phyloP scores from a whole-genome alignment of 2,888 invertebrate species.

The Bibio marci region DNA sequence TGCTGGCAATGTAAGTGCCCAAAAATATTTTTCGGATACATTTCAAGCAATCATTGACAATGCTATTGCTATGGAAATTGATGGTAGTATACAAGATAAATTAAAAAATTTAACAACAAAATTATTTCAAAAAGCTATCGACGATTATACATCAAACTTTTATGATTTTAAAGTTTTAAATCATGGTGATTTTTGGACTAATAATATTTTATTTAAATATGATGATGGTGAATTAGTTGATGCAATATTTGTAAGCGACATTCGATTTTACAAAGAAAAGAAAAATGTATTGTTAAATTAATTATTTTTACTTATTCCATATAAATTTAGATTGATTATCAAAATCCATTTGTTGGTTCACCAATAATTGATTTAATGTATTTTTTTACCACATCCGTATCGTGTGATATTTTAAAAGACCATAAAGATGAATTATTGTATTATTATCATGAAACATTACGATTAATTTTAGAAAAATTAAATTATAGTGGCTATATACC shows the following conservation, averaged over 20 bases:
- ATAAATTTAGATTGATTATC: slow-evolving; percentile 6
- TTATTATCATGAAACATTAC: slow-evolving; percentile 7
- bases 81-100: slow-evolving; percentile 4
- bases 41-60: slow-evolving; percentile 7
- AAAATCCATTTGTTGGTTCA: slow-evolving; percentile 9
- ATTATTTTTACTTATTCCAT: no score
- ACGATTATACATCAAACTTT: slow-evolving; percentile 6
- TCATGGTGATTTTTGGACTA: slow-evolving; percentile 10
- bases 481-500: slow-evolving; percentile 6
- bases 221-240: slow-evolving; percentile 6
- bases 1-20: slow-evolving; percentile 4
- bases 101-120: slow-evolving; percentile 5
- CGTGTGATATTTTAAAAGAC: slow-evolving; percentile 2
- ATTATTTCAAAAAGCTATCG: slow-evolving; percentile 7
- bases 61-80: slow-evolving; percentile 6
- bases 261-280: no score
- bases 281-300: background rate
- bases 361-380: slow-evolving; percentile 9
- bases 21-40: slow-evolving; percentile 7
- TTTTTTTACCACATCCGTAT: slow-evolving; percentile 8
- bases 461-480: slow-evolving; percentile 5
- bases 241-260: slow-evolving; percentile 5
- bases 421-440: slow-evolving; percentile 8
- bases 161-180: slow-evolving; percentile 8
- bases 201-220: slow-evolving; percentile 8